Conservation (phyloP, 1,140 invertebrate species). For the Rhopalosiphum maidis region DNA sequence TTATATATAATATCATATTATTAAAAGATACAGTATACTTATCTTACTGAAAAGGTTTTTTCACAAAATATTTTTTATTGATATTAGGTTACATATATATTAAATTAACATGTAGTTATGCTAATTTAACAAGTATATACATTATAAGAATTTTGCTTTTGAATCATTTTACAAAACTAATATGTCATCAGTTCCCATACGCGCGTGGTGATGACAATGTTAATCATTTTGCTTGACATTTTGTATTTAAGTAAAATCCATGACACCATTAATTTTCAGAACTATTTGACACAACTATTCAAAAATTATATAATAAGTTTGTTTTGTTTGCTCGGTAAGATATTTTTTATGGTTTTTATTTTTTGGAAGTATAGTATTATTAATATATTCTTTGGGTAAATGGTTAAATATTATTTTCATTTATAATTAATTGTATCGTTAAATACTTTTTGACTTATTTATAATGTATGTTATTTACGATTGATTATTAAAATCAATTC, state of each 20-base stretch:
- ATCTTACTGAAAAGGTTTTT: not conserved
- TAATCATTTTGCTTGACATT: conserved; percentile 22
- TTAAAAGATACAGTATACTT: not conserved
- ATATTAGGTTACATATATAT: conserved; percentile 25
- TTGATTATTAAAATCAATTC: too few relatives aligned
- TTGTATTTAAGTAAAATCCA: not conserved
- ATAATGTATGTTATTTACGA: not conserved
- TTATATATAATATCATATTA: not conserved
- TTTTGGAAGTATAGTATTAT: not conserved
- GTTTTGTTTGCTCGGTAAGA: not conserved
- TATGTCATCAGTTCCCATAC: conserved; percentile 29
- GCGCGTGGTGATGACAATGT: not conserved
- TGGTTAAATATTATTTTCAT: not conserved
- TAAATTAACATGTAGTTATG: not conserved
- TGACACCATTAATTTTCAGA: not conserved
- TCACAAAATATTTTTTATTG: not conserved
- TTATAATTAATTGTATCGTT: not conserved
- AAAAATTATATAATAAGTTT: not conserved
- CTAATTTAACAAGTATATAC: not conserved
- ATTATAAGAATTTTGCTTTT: conserved; percentile 29
- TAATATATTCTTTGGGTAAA: not conserved
- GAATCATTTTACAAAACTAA: not conserved
- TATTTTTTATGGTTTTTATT: not conserved
- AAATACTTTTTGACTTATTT: not conserved
- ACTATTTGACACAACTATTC: conserved; percentile 33